Base-by-base conservation (phyloP, 2,888 invertebrate genomes). In the Hedychridium roseum region DNA sequence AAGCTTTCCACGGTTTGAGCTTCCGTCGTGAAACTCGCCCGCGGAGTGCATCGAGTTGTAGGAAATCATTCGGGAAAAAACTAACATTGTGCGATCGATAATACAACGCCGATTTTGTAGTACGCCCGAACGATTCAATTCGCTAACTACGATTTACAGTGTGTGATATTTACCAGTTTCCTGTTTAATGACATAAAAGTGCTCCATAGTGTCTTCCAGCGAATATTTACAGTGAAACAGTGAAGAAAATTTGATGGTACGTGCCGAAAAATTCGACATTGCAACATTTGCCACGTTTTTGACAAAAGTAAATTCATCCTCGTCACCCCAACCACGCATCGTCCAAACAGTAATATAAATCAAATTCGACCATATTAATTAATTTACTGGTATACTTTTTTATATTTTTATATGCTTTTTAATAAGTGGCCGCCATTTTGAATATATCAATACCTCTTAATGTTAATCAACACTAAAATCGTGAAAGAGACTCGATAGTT, bases 391-490 rank as follows among this genome's bases (percentile, higher is more conserved):
- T n/a, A n/a, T n/a, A n/a, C n/a, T n/a, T n/a, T n/a, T n/a, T n/a
- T n/a, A n/a, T n/a, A n/a, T n/a, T n/a, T n/a, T n/a, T n/a, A n/a
- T n/a, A n/a, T n/a, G n/a, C n/a, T n/a, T n/a, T n/a, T n/a, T n/a
- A n/a, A n/a, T n/a, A n/a, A n/a, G n/a, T 54, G 49, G 59, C 56
- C 53, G 68, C 68, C 68, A 69, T 69, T 59, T 69, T 69, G 70
- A 60, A 68, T 64, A 57, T 60, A 59, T 60, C 54, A 65, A 50
- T 51, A 50, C 47, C n/a, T n/a, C n/a, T n/a, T n/a, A n/a, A n/a
- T n/a, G n/a, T n/a, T n/a, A n/a, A n/a, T n/a, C n/a, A n/a, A n/a
- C n/a, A n/a, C n/a, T n/a, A n/a, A n/a, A n/a, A n/a, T n/a, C n/a
- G n/a, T n/a, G n/a, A n/a, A n/a, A n/a, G n/a, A n/a, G n/a, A n/a